Evolutionary conservation across 2,888 invertebrate species (phyloP), one percentile per base, ranked within the genome.

Genomic region (Drosophila nr. perissopoda): DNA sequence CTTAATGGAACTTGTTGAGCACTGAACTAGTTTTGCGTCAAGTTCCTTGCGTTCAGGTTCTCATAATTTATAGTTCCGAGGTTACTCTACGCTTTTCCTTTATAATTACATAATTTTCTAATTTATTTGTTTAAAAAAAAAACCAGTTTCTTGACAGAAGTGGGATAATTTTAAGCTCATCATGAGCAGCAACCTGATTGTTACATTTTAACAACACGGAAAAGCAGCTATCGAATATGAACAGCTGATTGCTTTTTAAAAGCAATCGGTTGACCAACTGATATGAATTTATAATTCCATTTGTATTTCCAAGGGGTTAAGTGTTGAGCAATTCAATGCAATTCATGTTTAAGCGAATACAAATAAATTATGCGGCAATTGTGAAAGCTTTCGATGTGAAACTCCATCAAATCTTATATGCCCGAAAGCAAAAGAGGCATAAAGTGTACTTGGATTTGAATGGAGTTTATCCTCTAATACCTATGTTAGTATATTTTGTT

Each of bases 21-120:
- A 65, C 8, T 66, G 58, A 64, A 36, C 64, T 36, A 60, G 72
- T 38, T 61, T 21, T 18, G 62, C 16, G 7, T 36, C 16, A 38
- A 48, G 49, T 36, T 70, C 36, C 6, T n/a, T 63, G 57, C 29
- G 45, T 27, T 33, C 21, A 25, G 7, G 25, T 48, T 29, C 33
- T 31, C 27, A 45, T 5, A 3, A 53, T 2, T 45, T 60, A 49
- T 69, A 38, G 29, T 40, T 65, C 21, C 10, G 16, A 16, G 5
- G n/a, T 18, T 27, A 54, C 3, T 13, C 45, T 4, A 16, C 16
- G 16, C 4, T 1, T 16, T 45, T 25, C 8, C 25, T 1, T 8
- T 16, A 45, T 8, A 45, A 25, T 16, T 25, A 2, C 4, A 27
- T 25, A 45, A 4, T 25, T 45, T 16, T 25, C 0, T 16, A 8